Evolutionary conservation across 2,113 vertebrate genomes (phyloP), one percentile per base, ranked within the genome.

Genomic region (Antechinus flavipes): DNA sequence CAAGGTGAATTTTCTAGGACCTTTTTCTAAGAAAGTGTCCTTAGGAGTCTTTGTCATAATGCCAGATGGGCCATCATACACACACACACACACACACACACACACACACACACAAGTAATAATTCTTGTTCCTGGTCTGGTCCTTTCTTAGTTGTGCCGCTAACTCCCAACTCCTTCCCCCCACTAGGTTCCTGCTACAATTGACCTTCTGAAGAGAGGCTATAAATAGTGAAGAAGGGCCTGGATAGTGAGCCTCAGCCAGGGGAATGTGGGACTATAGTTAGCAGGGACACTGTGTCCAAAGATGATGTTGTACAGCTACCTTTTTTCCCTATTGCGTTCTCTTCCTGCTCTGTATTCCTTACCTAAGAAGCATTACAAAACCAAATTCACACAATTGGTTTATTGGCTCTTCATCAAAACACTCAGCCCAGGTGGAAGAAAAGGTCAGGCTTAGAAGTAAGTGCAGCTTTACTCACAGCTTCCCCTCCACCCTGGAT

Each of bases 391-490:
- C 96, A 97, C 95, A 91, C 46, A 95, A 95, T 53, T 84, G 35
- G 68, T 98, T 98, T 97, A 98, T 98, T 98, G 89, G 93, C 47
- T 95, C 94, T 91, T 97, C 98, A 97, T 97, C 97, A 97, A 98
- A 98, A 97, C 90, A 97, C 90, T 95, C 95, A 94, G 42, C 94
- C 94, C 95, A 97, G 30, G 23, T 97, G 89, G 93, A 96, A 97
- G 95, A 97, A 93, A 91, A 30, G n/a, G 95, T 42, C 55, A 95
- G 61, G 89, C 76, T 49, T 89, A 91, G 92, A 27, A 95, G 14
- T 92, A 91, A 93, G 49, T 47, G 30, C 47, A 96, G 9, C 54
- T 95, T 50, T 96, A 90, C 91, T 91, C 10, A 54, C 50, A 94
- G 61, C 8, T 89, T 94, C 91, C 89, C 25, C 92, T 76, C 54